These are phyloP conservation scores for Epicampocera succincta DNA, from an alignment of 2,888 invertebrate species.

Conservation along the genomic window DNA sequence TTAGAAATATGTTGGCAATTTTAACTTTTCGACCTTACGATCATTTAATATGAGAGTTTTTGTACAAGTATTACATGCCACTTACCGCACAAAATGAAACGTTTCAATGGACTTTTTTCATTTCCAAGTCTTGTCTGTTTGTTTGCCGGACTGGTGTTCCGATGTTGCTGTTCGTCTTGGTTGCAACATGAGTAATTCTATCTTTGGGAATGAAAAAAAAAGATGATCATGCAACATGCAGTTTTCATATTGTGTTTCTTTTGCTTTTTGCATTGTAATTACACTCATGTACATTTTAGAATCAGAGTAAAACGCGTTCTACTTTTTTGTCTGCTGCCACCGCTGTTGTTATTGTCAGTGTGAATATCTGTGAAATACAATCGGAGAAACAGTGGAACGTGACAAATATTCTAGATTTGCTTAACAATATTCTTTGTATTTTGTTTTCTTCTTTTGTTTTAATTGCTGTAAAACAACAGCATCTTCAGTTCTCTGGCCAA, in stretches of 20 bases:
- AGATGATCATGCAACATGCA: conserved; percentile 58
- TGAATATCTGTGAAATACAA: conserved; percentile 60
- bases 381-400: conserved; percentile 69
- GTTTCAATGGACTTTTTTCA: conserved; percentile 17
- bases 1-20: conserved; percentile 50
- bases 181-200: conserved; percentile 54
- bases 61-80: conserved; percentile 38
- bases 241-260: conserved; percentile 13
- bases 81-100: conserved; percentile 34
- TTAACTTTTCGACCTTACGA: conserved; percentile 57
- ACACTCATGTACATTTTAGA: conserved; percentile 31
- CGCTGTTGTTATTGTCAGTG: conserved; percentile 32
- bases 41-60: conserved; percentile 44
- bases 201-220: conserved; percentile 24
- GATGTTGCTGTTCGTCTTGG: conserved; percentile 6
- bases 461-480: conserved; percentile 43
- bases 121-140: background rate
- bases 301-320: conserved; percentile 65
- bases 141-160: conserved; percentile 22
- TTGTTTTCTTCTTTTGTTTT: conserved; percentile 31
- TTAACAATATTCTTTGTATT: conserved; percentile 31
- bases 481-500: conserved; percentile 35
- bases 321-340: conserved; percentile 18
- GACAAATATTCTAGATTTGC: conserved; percentile 71
- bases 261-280: background rate